These are phyloP conservation scores for Paedocypris micromegethes DNA, from an alignment of 2,797 vertebrate genomes.

Conservation along the genomic window DNA sequence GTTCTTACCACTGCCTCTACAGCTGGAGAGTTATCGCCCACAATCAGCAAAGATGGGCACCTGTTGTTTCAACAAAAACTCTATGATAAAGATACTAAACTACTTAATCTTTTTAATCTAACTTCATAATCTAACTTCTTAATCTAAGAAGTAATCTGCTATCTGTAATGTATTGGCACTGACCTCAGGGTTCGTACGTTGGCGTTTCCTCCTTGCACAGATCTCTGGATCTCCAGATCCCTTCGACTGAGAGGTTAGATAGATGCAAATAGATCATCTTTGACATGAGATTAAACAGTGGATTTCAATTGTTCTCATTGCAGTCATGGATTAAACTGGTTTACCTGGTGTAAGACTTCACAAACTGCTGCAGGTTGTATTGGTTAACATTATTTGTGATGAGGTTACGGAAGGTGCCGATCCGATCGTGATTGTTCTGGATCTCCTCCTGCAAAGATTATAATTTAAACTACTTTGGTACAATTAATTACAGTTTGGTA, in stretches of 20 bases:
- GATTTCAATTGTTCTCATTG: neutral
- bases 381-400: conserved; percentile 84
- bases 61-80: conserved; percentile 55
- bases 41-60: conserved; percentile 82
- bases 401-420: conserved; percentile 85
- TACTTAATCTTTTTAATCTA: neutral
- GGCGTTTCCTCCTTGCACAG: conserved; percentile 69
- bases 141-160: neutral
- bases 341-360: conserved; percentile 85
- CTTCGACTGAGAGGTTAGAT: conserved; percentile 61
- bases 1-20: conserved; percentile 84
- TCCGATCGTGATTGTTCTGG: conserved; percentile 81
- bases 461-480: no score
- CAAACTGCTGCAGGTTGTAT: conserved; percentile 83
- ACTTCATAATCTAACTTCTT: neutral
- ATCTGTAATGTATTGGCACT: conserved; percentile 51
- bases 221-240: conserved; percentile 84
- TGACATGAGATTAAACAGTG: neutral
- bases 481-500: no score
- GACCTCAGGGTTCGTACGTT: conserved; percentile 79
- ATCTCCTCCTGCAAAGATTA: conserved; percentile 79
- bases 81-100: no score
- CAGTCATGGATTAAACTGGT: neutral
- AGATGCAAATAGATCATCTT: neutral
- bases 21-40: conserved; percentile 84